Base-by-base conservation (phyloP, 1,140 invertebrate species). In the Armadillidium nasatum region DNA sequence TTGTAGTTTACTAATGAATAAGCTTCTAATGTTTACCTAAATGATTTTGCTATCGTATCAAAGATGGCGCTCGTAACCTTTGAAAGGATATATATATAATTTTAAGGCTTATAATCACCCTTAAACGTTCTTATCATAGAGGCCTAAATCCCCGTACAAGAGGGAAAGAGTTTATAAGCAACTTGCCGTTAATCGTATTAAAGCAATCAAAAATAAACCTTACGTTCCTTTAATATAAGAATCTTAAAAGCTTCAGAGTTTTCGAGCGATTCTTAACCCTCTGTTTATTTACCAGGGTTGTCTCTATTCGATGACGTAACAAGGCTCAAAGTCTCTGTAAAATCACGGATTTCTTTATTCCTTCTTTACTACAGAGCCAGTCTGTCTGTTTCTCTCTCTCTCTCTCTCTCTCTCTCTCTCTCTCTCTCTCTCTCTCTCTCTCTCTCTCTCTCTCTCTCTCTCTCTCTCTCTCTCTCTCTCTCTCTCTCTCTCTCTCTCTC, bases 1-100 rank as follows among this genome's bases (percentile, higher is more conserved):
- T 60, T 60, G 50, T 60, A 60, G 50, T 60, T 60, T 60, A 60
- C 50, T 60, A 60, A 60, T 60, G 50, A 60, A 60, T 60, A 60
- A 60, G 50, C 50, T 60, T 60, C 50, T 60, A 60, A 60, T 60
- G 50, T 60, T 60, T 60, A 60, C 50, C 50, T 60, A 60, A 60
- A 60, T 60, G 50, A 60, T 60, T 60, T 60, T 60, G 50, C 50
- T 19, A 60, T 60, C 50, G 50, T 60, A 60, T 60, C 50, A 60
- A 60, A 60, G 50, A 60, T 60, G 50, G 50, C 50, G 50, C 50
- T 60, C 50, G 50, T 60, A 60, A 60, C 50, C 50, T 60, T 19
- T 60, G 50, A 60, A 60, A 19, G 50, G 50, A 60, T 15, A 60
- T 19, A 15, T 60, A 19, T 60, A 60, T 7, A 60, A 33, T 33